These are phyloP conservation scores for Eupithecia vulgata DNA, from an alignment of 2,888 invertebrate species.

Conservation along the genomic window DNA sequence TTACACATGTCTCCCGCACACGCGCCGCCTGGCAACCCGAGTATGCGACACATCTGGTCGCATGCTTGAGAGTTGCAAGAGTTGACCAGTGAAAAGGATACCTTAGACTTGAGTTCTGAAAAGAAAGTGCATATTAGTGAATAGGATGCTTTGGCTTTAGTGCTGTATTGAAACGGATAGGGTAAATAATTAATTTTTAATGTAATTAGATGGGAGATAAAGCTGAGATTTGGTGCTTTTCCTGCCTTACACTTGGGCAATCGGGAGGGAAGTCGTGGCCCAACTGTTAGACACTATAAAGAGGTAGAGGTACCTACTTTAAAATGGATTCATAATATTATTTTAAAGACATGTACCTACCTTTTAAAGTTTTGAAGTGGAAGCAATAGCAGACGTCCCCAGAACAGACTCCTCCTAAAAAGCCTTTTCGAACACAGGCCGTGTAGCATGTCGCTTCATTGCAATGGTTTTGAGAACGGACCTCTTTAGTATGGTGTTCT, in stretches of 20 bases:
- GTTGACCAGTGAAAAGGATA: not conserved
- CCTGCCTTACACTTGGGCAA: too few species aligned
- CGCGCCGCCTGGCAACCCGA: conserved; percentile 42
- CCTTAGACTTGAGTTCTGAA: not conserved
- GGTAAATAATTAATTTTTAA: too few species aligned
- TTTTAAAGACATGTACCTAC: not conserved
- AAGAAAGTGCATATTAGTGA: not conserved
- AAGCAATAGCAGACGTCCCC: not conserved
- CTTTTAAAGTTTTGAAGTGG: not conserved
- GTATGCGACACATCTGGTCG: conserved; percentile 39
- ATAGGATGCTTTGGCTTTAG: not conserved
- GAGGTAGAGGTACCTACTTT: too few species aligned
- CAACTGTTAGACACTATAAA: not conserved
- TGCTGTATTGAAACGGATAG: too few species aligned
- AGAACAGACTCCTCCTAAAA: not conserved
- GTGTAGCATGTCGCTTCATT: not conserved
- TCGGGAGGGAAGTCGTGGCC: not conserved
- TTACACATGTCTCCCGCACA: conserved; percentile 45
- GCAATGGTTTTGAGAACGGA: not conserved
- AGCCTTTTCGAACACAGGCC: not conserved
- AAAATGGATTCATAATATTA: not conserved
- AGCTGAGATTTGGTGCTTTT: not conserved
- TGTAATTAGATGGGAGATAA: too few species aligned
- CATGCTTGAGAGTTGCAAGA: conserved; percentile 38
- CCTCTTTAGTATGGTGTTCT: not conserved